Evolutionary conservation across 2,888 invertebrate species (phyloP).

Genomic region (Parasteatoda lunata): DNA sequence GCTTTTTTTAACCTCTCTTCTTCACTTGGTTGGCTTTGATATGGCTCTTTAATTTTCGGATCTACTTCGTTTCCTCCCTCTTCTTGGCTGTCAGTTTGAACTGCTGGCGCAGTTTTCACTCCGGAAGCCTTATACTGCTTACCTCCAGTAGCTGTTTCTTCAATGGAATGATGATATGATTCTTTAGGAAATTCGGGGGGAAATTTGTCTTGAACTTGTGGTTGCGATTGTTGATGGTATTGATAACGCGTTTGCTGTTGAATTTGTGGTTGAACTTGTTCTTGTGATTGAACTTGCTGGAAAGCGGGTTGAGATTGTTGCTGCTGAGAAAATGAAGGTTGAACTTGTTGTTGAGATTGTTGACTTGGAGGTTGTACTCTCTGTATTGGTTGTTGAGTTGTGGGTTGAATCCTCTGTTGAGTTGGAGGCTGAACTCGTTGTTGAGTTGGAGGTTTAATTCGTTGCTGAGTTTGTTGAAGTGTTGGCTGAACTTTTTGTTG

Average conservation of each 20-base stretch:
- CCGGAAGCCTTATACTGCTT: slow-evolving; percentile 49
- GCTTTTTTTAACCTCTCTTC: slow-evolving; percentile 58
- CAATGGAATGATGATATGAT: not conserved
- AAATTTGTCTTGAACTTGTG: not conserved
- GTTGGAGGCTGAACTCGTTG: not conserved
- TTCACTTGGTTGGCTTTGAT: slow-evolving; percentile 33
- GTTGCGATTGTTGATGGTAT: slow-evolving; percentile 1
- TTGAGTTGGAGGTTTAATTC: not conserved
- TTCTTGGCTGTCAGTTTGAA: slow-evolving; percentile 11
- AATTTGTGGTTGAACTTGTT: not conserved
- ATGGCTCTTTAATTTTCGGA: slow-evolving; percentile 28
- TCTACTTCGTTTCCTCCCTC: slow-evolving; percentile 35
- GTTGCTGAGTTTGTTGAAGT: not conserved
- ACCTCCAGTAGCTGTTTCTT: not conserved
- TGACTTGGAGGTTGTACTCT: not conserved
- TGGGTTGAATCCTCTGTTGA: not conserved
- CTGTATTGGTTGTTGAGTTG: not conserved
- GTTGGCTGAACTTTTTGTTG: not conserved
- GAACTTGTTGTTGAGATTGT: slow-evolving; percentile 8
- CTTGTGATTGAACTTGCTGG: not conserved
- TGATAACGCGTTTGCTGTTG: slow-evolving; percentile 8
- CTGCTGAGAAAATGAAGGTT: not conserved
- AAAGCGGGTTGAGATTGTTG: not conserved
- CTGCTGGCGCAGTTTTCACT: slow-evolving; percentile 35
- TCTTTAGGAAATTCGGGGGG: not conserved